Conservation (phyloP, 2,113 vertebrate species). For the Dipodomys stephensi region DNA sequence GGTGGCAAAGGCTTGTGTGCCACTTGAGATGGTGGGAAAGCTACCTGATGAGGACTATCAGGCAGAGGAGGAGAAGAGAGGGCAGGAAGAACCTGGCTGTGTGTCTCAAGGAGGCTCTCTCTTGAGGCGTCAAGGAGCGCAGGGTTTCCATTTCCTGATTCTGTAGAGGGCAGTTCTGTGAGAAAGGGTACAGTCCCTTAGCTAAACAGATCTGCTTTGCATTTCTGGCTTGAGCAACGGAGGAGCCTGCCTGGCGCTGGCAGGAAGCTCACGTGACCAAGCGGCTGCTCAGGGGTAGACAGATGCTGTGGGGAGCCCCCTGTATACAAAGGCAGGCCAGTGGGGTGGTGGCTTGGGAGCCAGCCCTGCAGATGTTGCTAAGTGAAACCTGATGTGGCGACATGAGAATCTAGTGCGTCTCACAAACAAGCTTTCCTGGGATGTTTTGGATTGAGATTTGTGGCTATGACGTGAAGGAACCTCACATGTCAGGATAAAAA, state of each 20-base stretch:
- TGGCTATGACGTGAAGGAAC: conserved; percentile 77
- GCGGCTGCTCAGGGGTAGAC: conserved; percentile 46
- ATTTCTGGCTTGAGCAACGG: conserved; percentile 56
- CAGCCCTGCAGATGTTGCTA: conserved; percentile 76
- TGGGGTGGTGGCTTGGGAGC: conserved; percentile 59
- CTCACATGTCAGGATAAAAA: conserved; percentile 85
- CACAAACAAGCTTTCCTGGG: conserved; percentile 82
- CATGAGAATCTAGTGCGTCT: conserved; percentile 75
- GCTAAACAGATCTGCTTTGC: not conserved
- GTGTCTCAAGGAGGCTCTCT: not conserved
- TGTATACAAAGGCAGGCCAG: not conserved
- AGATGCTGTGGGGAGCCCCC: conserved; percentile 64
- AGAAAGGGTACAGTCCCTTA: not conserved
- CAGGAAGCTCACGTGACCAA: conserved; percentile 46
- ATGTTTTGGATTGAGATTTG: conserved; percentile 86
- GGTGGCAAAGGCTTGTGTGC: not conserved
- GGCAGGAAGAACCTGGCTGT: not conserved
- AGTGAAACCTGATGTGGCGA: conserved; percentile 80
- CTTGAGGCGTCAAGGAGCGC: not conserved
- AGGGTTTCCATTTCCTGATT: not conserved
- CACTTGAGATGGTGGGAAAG: not conserved
- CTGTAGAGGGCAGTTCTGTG: not conserved
- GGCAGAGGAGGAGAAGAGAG: too few species aligned
- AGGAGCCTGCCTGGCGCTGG: not conserved
- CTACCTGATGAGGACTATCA: not conserved